Conservation (phyloP, 2,888 invertebrate species). For the Vesta saturnalis region DNA sequence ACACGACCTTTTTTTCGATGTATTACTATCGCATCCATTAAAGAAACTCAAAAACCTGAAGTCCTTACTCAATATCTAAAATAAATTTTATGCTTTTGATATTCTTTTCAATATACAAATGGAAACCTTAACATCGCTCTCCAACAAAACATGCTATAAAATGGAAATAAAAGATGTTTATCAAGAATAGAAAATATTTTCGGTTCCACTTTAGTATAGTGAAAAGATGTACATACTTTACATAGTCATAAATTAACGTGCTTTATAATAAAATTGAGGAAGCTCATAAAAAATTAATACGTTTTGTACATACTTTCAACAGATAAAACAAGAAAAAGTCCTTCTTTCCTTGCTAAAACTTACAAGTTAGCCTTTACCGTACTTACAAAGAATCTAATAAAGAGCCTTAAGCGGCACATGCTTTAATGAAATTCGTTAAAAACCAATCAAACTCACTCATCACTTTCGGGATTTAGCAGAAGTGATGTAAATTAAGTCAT, state of each 20-base stretch:
- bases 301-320: not conserved
- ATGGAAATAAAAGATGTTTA: slow-evolving; percentile 3
- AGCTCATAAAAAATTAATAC: not conserved
- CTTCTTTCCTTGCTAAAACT: not conserved
- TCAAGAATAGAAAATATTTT: not conserved
- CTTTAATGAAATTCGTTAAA: too few species aligned
- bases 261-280: too few species aligned
- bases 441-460: too few species aligned
- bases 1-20: not conserved
- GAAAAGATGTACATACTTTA: not conserved
- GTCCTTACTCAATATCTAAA: slow-evolving; percentile 10
- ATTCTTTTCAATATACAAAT: slow-evolving; percentile 13
- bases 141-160: not conserved
- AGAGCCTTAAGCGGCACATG: too few species aligned
- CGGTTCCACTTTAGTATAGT: not conserved
- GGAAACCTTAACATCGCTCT: not conserved
- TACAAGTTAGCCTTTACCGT: not conserved
- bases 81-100: slow-evolving; percentile 6
- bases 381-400: not conserved
- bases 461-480: too few species aligned
- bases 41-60: slow-evolving; percentile 13
- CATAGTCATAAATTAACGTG: not conserved
- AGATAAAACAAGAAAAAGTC: not conserved
- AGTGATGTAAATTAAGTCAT: too few species aligned
- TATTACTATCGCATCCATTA: slow-evolving; percentile 8